Evolutionary conservation across 1,140 invertebrate genomes (phyloP).

Genomic region (Macrobrachium rosenbergii): DNA sequence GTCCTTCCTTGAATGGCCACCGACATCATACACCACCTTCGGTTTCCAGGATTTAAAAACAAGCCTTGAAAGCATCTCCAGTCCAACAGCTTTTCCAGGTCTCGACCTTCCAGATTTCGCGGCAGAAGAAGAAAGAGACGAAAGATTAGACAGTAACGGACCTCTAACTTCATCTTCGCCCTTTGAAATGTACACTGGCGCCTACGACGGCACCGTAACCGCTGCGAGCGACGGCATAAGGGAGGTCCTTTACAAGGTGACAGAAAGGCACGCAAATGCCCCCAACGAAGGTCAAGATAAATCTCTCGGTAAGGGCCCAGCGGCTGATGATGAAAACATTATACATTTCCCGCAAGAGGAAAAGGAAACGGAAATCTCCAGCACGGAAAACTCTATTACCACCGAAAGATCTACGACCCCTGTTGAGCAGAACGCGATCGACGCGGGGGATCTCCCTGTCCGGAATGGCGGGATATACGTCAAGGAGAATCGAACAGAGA

Average conservation of each 20-base stretch:
- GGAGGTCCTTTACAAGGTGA: slow-evolving; percentile 5
- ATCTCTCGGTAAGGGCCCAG: too few species aligned
- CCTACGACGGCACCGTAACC: not conserved
- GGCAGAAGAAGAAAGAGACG: too few species aligned
- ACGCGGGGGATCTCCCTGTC: not conserved
- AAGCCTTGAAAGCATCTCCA: too few species aligned
- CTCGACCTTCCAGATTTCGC: too few species aligned
- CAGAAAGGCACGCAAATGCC: not conserved
- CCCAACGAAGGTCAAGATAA: not conserved
- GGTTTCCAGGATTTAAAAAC: too few species aligned
- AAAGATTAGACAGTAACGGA: not conserved
- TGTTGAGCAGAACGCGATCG: not conserved
- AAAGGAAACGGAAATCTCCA: not conserved
- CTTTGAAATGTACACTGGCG: not conserved
- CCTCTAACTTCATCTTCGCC: not conserved
- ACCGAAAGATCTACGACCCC: not conserved
- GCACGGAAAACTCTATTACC: not conserved
- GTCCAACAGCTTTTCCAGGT: too few species aligned
- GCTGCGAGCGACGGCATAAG: not conserved
- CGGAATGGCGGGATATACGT: not conserved
- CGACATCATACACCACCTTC: too few species aligned
- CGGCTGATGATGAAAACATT: too few species aligned
- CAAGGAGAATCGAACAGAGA: too few species aligned
- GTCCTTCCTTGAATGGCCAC: too few species aligned
- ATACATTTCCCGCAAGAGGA: not conserved